Evolutionary conservation across 1,140 invertebrate species (phyloP), one percentile per base, ranked within the genome.

Genomic region (Bactericera cockerelli): DNA sequence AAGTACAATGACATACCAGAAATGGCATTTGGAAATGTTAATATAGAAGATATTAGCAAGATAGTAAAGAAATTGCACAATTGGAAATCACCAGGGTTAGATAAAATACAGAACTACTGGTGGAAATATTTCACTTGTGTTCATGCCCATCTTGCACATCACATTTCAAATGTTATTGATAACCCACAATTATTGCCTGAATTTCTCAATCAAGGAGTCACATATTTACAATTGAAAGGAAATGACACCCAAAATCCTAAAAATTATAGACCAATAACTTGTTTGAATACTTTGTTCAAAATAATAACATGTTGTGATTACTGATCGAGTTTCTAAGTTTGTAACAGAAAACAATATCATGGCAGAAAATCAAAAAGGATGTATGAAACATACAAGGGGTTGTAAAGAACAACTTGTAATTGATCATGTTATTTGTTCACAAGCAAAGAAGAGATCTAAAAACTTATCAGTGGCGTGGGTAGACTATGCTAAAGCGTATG

Each of bases 341-440:
- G 39, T 56, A 57, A 53, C 57, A 33, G 24, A 22, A 39, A 57
- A 62, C 33, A 56, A 61, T 22, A 53, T 64, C 22, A 22, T 66
- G 13, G 54, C 36, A 36, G 61, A 65, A 58, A 59, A 65, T 57
- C 62, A 65, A 55, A 66, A 66, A 60, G 65, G 62, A 2, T 67
- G 64, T 42, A 53, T 61, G 31, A 62, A 60, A 60, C 54, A n/a
- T 28, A 59, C 53, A 21, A 59, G 22, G 42, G 66, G 63, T 2
- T 66, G 65, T 59, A 65, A 65, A 59, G 62, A 66, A 57, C 64
- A 66, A 33, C 58, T 65, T 25, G 56, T 62, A 22, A 65, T 67
- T 56, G 64, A 66, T 38, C 42, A 57, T 11, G 53, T 59, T 10
- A 19, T 63, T 16, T 55, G 36, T 22, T 21, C 6, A 19, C 38